Base-by-base conservation (phyloP, 1,140 invertebrate genomes). In the Drosophila ambigua region DNA sequence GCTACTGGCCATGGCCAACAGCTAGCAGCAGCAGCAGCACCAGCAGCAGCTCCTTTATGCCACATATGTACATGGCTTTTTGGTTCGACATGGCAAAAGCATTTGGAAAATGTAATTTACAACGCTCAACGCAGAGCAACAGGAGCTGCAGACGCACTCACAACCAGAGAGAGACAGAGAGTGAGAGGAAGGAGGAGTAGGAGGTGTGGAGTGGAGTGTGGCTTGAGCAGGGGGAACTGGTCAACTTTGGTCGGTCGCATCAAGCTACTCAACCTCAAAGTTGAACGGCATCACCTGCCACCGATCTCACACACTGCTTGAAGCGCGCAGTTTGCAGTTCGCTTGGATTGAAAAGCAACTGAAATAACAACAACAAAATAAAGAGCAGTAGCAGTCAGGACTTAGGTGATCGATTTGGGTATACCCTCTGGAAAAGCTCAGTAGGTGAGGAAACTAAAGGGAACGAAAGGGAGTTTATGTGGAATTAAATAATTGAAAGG, bases 51-150 rank as follows among this genome's bases (percentile, higher is more conserved):
- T 75, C 62, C 72, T 75, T 75, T 75, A 81, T 80, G 75, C 80
- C 84, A 73, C 84, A 88, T 90, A 90, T 83, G 83, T 79, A 87
- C 87, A 87, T 87, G 83, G 78, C 79, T 88, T 87, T 87, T 87
- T 75, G 79, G 78, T 87, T 73, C 79, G 79, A 90, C 87, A 90
- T 87, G 87, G 87, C 82, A 90, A 90, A 90, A 90, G 87, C 87
- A 90, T 90, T 90, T 90, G 87, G 87, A 90, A 90, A 90, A 90
- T 90, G 82, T 90, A 90, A 90, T 90, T 90, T 90, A 90, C 87
- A 90, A 87, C 87, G 82, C 83, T 84, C 77, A 61, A 20, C 65
- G 65, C 77, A 57, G 55, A 68, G 48, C 41, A 58, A 57, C 68
- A 43, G 69, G 68, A 46, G 72, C 50, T 58, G 23, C 57, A 57